Conservation (phyloP, 2,113 vertebrate species). For the Poeciliopsis retropinna region DNA sequence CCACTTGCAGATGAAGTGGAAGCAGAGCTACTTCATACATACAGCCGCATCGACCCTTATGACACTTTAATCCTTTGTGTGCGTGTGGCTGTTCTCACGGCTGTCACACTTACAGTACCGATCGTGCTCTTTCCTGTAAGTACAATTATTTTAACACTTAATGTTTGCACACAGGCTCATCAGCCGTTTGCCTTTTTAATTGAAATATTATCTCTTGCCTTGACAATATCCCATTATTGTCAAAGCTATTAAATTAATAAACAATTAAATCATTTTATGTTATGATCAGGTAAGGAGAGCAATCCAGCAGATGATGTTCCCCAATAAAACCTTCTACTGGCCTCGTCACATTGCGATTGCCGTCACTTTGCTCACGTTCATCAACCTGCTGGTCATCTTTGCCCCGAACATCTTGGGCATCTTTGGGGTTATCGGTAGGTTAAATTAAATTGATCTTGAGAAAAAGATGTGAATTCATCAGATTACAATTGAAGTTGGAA, state of each 20-base stretch:
- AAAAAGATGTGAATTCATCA: background rate
- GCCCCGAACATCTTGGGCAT: conserved; percentile 97
- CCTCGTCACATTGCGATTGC: conserved; percentile 89
- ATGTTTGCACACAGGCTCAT: background rate
- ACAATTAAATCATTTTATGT: background rate
- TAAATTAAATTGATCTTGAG: background rate
- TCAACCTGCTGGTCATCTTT: conserved; percentile 97
- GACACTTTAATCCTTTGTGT: conserved; percentile 94
- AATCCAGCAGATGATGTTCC: conserved; percentile 95
- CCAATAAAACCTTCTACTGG: conserved; percentile 95
- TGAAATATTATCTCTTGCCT: too few relatives aligned
- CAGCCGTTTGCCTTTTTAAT: background rate
- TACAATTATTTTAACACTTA: conserved; percentile 2
- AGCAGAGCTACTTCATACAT: conserved; percentile 94
- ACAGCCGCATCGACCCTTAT: conserved; percentile 90
- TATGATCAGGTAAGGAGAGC: conserved; percentile 89
- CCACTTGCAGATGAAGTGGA: conserved; percentile 86
- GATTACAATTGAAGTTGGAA: background rate
- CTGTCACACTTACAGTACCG: conserved; percentile 96
- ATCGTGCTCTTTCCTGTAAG: conserved; percentile 98
- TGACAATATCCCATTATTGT: too few relatives aligned
- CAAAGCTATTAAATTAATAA: background rate
- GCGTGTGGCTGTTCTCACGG: conserved; percentile 93
- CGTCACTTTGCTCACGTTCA: conserved; percentile 84
- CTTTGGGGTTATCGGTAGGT: conserved; percentile 95